A percentile compares a stretch with the other conserved stretches of the same genome.
phyloP scores from a whole-genome alignment of 2,113 vertebrate species.

The Etheostoma spectabile region DNA sequence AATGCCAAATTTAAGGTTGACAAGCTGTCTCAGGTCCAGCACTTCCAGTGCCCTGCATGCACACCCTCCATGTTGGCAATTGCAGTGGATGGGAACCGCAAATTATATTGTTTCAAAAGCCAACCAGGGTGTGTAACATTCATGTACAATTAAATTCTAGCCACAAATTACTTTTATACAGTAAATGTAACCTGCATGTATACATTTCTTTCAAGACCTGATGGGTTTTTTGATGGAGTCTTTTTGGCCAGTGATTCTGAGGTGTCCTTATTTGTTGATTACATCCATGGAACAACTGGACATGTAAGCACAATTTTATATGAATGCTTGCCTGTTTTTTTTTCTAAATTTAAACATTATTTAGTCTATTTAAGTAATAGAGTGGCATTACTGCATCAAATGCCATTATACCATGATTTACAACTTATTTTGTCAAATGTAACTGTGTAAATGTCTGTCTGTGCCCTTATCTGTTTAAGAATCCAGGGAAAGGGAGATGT shows the following conservation, averaged over 20 bases:
- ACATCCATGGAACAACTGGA: neutral
- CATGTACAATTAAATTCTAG: neutral
- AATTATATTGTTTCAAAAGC: neutral
- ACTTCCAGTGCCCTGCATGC: neutral
- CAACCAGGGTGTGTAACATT: neutral
- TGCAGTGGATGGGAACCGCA: neutral
- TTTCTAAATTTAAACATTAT: no score
- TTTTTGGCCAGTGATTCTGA: neutral
- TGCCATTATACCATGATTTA: no score
- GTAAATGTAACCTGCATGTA: neutral
- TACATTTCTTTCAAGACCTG: neutral
- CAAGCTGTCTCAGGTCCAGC: neutral
- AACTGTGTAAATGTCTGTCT: neutral
- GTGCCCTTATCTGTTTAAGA: constrained; percentile 1
- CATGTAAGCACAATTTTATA: neutral
- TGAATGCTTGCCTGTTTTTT: no score
- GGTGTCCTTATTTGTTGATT: neutral
- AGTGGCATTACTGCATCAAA: no score
- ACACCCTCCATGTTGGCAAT: neutral
- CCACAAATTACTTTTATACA: neutral
- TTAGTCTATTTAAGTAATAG: no score
- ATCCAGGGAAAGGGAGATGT: constrained; percentile 11
- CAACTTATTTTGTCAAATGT: no score
- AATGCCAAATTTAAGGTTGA: no score
- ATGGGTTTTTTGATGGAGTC: neutral